phyloP scores from a whole-genome alignment of 2,113 vertebrate species.

The Pseudopipra pipra region DNA sequence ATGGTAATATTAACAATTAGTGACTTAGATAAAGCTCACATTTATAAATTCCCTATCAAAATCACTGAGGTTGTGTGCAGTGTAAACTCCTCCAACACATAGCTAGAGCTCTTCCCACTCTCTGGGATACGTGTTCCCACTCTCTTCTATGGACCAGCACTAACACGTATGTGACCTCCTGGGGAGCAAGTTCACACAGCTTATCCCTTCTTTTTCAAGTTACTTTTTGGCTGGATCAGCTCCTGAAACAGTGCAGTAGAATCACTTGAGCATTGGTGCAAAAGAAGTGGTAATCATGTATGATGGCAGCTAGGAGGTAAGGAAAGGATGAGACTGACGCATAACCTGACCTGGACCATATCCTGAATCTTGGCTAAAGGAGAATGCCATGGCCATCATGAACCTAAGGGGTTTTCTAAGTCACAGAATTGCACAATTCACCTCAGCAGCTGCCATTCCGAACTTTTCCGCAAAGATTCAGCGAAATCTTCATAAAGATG shows the following conservation, averaged over 20 bases:
- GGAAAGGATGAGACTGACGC: not conserved
- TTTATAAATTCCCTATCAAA: not conserved
- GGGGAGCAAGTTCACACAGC: not conserved
- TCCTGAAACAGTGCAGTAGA: not conserved
- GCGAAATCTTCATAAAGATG: not conserved
- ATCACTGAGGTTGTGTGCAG: not conserved
- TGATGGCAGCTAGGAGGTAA: not conserved
- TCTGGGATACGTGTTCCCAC: accelerated
- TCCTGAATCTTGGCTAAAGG: not conserved
- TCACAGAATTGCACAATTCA: not conserved
- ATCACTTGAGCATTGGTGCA: not conserved
- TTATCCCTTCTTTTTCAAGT: not conserved
- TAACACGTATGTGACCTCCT: not conserved
- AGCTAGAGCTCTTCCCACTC: not conserved
- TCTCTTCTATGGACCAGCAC: not conserved
- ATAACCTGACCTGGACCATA: not conserved
- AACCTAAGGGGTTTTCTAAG: not conserved
- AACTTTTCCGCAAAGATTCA: not conserved
- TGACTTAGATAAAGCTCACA: not conserved
- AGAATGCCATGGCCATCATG: accelerated
- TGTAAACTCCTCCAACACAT: not conserved
- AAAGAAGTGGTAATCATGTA: not conserved
- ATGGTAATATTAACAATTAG: not conserved
- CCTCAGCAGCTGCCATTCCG: accelerated
- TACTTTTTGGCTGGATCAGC: not conserved